phyloP scores from a whole-genome alignment of 2,113 vertebrate species.

The Gnathonemus echidnorhynchus region DNA sequence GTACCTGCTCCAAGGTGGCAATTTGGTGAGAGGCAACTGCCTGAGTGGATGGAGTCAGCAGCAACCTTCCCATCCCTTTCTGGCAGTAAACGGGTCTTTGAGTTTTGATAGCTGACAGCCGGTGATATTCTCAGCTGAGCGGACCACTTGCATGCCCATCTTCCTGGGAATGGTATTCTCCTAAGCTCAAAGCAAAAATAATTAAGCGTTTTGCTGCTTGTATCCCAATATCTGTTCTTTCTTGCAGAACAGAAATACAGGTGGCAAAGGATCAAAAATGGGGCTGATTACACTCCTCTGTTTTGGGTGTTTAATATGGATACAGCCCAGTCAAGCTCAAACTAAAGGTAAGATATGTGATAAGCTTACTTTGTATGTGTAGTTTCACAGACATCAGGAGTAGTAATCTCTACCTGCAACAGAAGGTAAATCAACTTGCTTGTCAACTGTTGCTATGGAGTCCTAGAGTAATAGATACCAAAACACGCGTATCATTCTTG shows the following conservation, averaged over 20 bases:
- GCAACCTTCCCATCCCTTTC: neutral
- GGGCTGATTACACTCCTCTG: neutral
- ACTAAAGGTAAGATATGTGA: neutral
- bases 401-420: neutral
- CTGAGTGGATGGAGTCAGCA: neutral
- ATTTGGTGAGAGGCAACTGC: neutral
- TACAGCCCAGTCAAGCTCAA: neutral
- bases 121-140: neutral
- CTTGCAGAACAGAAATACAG: neutral
- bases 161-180: neutral
- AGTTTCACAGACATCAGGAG: neutral
- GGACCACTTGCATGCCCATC: neutral
- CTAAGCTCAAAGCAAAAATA: neutral
- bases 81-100: neutral
- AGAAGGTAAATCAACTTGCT: neutral
- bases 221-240: neutral
- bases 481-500: neutral
- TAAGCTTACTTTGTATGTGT: neutral
- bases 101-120: neutral
- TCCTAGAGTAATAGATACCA: neutral
- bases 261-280: neutral
- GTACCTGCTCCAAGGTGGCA: neutral
- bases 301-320: conserved; percentile 5
- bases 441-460: neutral
- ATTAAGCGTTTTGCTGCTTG: neutral